These are phyloP conservation scores for Capitulum mitella DNA, from an alignment of 2,888 invertebrate species.

Conservation along the genomic window DNA sequence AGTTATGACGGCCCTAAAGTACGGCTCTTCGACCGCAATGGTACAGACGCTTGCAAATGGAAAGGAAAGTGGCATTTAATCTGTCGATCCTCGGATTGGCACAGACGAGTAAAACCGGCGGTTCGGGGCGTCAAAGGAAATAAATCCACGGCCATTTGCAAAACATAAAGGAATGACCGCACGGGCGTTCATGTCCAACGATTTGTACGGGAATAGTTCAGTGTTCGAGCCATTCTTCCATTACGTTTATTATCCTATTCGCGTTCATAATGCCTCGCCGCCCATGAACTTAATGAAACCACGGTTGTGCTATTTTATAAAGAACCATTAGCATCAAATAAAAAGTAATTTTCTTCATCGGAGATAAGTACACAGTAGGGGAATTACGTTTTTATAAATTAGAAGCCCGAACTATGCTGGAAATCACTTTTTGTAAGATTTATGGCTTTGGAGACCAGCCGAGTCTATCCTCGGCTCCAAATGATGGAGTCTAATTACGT, in stretches of 20 bases:
- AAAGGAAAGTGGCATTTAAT: too few species aligned
- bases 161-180: background rate
- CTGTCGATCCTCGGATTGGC: background rate
- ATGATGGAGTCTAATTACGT: constrained; percentile 5
- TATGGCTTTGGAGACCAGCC: background rate
- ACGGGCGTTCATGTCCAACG: background rate
- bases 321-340: constrained; percentile 1
- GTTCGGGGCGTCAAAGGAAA: background rate
- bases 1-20: background rate
- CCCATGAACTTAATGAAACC: background rate
- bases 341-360: background rate
- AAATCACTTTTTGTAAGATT: constrained; percentile 22
- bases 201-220: background rate
- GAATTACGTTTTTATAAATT: constrained; percentile 20
- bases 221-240: background rate
- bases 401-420: constrained; percentile 3
- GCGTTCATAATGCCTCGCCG: background rate
- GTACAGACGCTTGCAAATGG: background rate
- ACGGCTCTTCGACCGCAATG: background rate
- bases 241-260: constrained; percentile 3
- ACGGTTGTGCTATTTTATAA: background rate
- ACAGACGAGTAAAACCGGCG: background rate
- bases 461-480: background rate
- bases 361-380: constrained; percentile 18
- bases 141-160: background rate